Evolutionary conservation across 2,113 vertebrate genomes (phyloP).

Genomic region (Salvelinus alpinus): DNA sequence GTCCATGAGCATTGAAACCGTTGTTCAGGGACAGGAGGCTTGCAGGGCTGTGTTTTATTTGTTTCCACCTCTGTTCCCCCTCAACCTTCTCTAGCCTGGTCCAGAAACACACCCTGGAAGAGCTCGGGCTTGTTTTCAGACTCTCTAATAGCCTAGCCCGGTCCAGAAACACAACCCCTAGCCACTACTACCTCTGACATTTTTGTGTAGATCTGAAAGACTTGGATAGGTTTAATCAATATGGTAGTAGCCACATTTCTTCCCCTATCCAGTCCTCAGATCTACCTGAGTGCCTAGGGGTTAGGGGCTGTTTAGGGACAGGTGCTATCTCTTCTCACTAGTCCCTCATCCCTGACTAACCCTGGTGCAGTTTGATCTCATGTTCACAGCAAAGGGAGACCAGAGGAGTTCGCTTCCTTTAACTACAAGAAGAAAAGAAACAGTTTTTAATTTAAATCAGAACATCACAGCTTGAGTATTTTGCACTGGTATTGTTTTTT

Average conservation of each 20-base stretch:
- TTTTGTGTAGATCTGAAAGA: conserved; percentile 28
- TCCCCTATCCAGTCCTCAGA: too few species aligned
- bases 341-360: conserved; percentile 35
- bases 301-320: conserved; percentile 30
- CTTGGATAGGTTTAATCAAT: conserved; percentile 36
- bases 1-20: conserved; percentile 36
- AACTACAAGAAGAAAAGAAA: not conserved
- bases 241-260: conserved; percentile 19
- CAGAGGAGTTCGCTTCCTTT: conserved; percentile 33
- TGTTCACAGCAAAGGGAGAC: conserved; percentile 20
- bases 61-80: conserved; percentile 39
- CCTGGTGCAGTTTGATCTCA: conserved; percentile 19
- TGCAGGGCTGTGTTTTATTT: conserved; percentile 11
- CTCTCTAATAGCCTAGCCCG: too few species aligned
- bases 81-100: conserved; percentile 21
- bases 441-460: conserved; percentile 60
- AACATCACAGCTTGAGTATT: conserved; percentile 75
- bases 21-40: conserved; percentile 7
- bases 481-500: conserved; percentile 77
- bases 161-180: conserved; percentile 1
- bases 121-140: too few species aligned
- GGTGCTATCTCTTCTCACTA: not conserved
- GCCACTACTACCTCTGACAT: conserved; percentile 49
- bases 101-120: conserved; percentile 24
- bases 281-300: conserved; percentile 33